Evolutionary conservation across 2,113 vertebrate genomes (phyloP), one percentile per base, ranked within the genome.

Genomic region (Dromas ardeola): DNA sequence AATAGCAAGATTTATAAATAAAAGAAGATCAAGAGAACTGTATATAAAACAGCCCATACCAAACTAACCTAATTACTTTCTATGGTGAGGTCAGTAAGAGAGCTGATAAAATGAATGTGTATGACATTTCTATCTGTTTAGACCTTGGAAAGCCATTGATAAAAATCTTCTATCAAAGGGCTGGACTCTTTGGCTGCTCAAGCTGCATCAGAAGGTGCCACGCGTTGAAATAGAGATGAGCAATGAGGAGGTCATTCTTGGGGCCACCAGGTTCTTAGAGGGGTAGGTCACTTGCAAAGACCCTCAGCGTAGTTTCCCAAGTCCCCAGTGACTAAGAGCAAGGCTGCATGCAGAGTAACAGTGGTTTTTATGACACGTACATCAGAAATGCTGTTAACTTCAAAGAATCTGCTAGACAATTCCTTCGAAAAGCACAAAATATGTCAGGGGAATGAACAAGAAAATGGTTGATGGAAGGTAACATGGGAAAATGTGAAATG

Each of bases 61-160:
- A 92, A 89, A 88, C 71, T 29, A 96, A 79, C 55, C 36, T 94
- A 90, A 87, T 95, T 81, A 74, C 73, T 94, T 56, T 90, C 80
- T 91, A 15, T 34, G 70, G 87, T 34, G 70, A 92, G 71, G 69
- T 91, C 93, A 69, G 52, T 67, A 66, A 83, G 38, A 74, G 61
- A 89, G 29, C 49, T 61, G 83, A 69, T 89, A 72, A 95, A 86
- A 78, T 34, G 22, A 49, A 58, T 32, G 70, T 32, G 7, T 56
- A 10, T 88, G 91, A 87, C 47, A 71, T 82, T 86, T 88, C 47
- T 69, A 40, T 79, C 80, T 69, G 27, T 74, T 90, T 65, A 81
- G 70, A 87, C 36, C 29, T 86, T 52, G n/a, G 65, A 91, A 95
- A 96, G 72, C 59, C 6, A 1, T 71, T 86, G 38, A 69, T 63